Conservation (phyloP, 2,113 vertebrate species). For the Nipponia nippon region DNA sequence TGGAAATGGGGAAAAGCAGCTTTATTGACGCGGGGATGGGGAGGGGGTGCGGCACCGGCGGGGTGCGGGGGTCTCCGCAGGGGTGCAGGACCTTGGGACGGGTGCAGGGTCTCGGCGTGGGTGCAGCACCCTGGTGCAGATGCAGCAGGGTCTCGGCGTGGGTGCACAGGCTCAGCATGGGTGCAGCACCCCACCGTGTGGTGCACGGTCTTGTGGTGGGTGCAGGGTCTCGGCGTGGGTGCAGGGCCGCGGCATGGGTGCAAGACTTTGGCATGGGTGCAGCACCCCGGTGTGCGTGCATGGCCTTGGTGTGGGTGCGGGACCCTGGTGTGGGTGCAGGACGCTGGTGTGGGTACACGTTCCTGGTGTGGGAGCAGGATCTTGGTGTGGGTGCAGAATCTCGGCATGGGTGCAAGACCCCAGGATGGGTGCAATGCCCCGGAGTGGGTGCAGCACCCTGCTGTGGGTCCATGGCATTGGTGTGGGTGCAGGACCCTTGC, state of each 20-base stretch:
- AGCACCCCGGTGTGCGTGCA: too few relatives aligned
- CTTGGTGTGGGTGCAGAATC: neutral
- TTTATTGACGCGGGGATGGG: neutral
- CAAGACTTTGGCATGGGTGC: accelerated
- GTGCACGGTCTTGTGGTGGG: too few relatives aligned
- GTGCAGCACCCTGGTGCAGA: too few relatives aligned
- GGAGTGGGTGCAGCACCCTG: accelerated
- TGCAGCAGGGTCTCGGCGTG: neutral
- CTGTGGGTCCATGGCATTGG: too few relatives aligned
- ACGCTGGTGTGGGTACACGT: accelerated
- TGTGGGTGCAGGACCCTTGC: too few relatives aligned
- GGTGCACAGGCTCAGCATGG: accelerated
- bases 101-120: neutral
- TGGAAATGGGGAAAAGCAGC: neutral
- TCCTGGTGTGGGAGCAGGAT: too few relatives aligned
- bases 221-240: neutral
- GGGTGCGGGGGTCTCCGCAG: too few relatives aligned
- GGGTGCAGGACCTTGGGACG: accelerated
- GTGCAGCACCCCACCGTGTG: accelerated
- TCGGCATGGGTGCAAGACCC: accelerated
- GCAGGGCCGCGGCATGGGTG: too few relatives aligned
- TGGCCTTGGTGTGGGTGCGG: accelerated
- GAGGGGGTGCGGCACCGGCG: too few relatives aligned
- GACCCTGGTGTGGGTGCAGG: accelerated
- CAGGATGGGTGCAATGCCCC: accelerated